A percentile compares a stretch with the other conserved stretches of the same genome.
These are phyloP conservation scores for Cephus sareptanus DNA, from an alignment of 2,888 invertebrate genomes.

Conservation along the genomic window DNA sequence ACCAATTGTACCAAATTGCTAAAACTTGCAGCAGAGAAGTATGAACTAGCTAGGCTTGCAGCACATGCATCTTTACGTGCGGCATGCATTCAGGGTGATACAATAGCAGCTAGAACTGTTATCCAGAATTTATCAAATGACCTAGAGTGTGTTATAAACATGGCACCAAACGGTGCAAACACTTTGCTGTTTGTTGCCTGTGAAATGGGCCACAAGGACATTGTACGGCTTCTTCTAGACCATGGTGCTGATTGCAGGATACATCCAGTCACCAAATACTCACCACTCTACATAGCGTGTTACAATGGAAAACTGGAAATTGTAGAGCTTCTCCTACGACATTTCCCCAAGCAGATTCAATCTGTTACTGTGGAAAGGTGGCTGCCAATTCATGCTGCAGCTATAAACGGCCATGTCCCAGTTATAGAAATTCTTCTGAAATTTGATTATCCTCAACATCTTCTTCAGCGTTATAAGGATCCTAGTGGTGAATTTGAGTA, in stretches of 20 bases:
- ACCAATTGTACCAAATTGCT: conserved; percentile 73
- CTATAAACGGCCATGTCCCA: conserved; percentile 85
- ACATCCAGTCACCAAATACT: conserved; percentile 91
- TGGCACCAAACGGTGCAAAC: conserved; percentile 89
- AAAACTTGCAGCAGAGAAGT: conserved; percentile 74
- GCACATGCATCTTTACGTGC: conserved; percentile 82
- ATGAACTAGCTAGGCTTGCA: conserved; percentile 78
- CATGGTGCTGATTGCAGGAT: conserved; percentile 89
- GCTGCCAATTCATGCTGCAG: conserved; percentile 93
- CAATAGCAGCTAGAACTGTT: conserved; percentile 73
- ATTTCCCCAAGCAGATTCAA: conserved; percentile 87
- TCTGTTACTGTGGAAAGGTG: conserved; percentile 91
- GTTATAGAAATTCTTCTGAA: conserved; percentile 83
- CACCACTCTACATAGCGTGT: conserved; percentile 91
- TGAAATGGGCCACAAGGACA: conserved; percentile 83
- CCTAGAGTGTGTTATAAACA: conserved; percentile 82
- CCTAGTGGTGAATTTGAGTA: conserved; percentile 83
- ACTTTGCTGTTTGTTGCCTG: conserved; percentile 90
- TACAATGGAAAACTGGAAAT: conserved; percentile 87
- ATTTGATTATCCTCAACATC: conserved; percentile 82
- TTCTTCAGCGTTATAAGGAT: conserved; percentile 76
- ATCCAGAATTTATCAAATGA: conserved; percentile 75
- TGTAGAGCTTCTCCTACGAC: conserved; percentile 78
- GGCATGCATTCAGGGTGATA: conserved; percentile 81
- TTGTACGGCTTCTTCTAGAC: conserved; percentile 81